Conservation (phyloP, 2,797 vertebrate species). For the Halcyon badia region DNA sequence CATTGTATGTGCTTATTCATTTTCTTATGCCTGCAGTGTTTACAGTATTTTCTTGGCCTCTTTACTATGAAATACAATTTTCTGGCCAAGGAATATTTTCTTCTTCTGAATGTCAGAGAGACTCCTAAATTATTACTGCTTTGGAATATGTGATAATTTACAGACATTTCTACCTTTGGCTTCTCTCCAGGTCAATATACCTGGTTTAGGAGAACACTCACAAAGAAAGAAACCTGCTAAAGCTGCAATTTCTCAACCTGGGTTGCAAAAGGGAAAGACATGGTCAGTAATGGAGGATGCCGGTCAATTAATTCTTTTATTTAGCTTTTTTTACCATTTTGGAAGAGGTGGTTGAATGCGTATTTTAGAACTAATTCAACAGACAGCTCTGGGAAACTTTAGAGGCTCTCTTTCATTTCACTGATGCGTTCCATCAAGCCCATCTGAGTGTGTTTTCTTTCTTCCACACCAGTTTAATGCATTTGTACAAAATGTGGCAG, state of each 20-base stretch:
- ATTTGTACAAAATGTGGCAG: not conserved
- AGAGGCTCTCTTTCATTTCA: not conserved
- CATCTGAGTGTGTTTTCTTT: not conserved
- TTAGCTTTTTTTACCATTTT: conserved; percentile 1
- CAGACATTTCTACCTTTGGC: conserved; percentile 8
- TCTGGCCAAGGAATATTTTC: conserved; percentile 24
- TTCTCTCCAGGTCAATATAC: conserved; percentile 15
- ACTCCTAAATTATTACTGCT: not conserved
- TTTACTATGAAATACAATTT: conserved; percentile 18
- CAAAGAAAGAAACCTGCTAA: not conserved
- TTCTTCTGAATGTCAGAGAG: conserved; percentile 17
- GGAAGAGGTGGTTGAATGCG: conserved; percentile 5
- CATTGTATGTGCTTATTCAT: not conserved
- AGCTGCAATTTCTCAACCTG: not conserved
- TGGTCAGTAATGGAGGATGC: not conserved
- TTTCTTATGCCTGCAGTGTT: conserved; percentile 27
- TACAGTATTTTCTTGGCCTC: conserved; percentile 21
- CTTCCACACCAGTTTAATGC: not conserved
- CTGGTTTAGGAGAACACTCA: conserved; percentile 17
- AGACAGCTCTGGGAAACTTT: not conserved
- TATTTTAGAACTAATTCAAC: not conserved
- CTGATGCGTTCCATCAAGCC: not conserved
- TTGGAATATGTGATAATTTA: conserved; percentile 16
- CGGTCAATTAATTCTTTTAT: conserved; percentile 30
- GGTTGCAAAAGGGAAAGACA: not conserved